phyloP scores from a whole-genome alignment of 2,797 vertebrate species.

The Pelobates cultripes region DNA sequence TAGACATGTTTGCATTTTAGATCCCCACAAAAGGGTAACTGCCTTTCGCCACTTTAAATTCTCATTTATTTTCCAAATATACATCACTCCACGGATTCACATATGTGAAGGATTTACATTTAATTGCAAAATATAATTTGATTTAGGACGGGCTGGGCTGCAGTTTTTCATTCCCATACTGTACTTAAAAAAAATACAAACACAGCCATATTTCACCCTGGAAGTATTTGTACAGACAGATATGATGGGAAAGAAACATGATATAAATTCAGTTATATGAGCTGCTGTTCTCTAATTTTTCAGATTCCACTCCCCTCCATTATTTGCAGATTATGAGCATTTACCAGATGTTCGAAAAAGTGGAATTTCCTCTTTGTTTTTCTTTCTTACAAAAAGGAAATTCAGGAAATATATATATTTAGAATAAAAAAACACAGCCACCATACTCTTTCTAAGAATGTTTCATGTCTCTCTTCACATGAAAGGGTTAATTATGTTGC shows the following conservation, averaged over 20 bases:
- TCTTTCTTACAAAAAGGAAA: not conserved
- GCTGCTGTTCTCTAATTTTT: conserved; percentile 51
- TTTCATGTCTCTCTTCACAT: not conserved
- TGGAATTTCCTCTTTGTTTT: conserved; percentile 40
- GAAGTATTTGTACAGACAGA: conserved; percentile 40
- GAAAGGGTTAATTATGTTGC: not conserved
- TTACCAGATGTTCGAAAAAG: conserved; percentile 48
- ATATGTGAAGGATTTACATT: conserved; percentile 46
- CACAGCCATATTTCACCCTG: conserved; percentile 43
- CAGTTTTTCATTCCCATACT: conserved; percentile 50
- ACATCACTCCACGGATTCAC: conserved; percentile 33
- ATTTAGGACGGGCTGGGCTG: conserved; percentile 42
- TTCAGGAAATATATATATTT: conserved; percentile 22
- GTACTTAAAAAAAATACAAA: conserved; percentile 17
- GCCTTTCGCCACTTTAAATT: conserved; percentile 32
- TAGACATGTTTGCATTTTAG: conserved; percentile 15
- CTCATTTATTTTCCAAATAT: conserved; percentile 44
- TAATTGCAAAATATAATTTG: conserved; percentile 51
- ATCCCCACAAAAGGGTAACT: conserved; percentile 43
- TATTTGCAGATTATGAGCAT: conserved; percentile 51
- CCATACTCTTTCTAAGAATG: not conserved
- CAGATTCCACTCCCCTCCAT: conserved; percentile 50
- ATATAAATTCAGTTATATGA: conserved; percentile 51
- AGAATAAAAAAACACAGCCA: not conserved
- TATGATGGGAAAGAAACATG: conserved; percentile 45